Evolutionary conservation across 1,140 invertebrate species (phyloP).

Genomic region (Acyrthosiphon pisum): DNA sequence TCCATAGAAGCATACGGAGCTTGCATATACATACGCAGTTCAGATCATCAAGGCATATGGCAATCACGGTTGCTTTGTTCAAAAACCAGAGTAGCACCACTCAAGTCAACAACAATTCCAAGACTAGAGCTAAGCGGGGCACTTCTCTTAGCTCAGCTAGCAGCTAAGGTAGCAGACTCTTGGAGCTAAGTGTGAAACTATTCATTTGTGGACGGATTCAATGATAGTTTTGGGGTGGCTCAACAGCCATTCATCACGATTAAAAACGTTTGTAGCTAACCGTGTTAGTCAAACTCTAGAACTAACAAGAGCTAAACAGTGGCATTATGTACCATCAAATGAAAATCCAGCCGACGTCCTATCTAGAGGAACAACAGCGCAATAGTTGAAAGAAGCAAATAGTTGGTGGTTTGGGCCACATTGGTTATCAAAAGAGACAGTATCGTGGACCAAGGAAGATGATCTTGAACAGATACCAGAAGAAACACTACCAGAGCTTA

Average conservation of each 20-base stretch:
- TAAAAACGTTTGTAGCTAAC: constrained; percentile 55
- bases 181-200: background rate
- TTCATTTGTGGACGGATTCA: constrained; percentile 37
- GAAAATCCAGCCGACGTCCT: constrained; percentile 62
- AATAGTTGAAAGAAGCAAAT: no score
- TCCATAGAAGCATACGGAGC: background rate
- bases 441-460: no score
- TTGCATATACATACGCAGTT: background rate
- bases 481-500: no score
- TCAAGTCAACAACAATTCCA: no score
- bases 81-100: no score
- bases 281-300: constrained; percentile 41
- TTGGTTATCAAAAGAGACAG: no score
- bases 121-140: no score
- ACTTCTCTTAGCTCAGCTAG: no score
- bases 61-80: no score
- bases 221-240: constrained; percentile 60
- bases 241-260: constrained; percentile 45
- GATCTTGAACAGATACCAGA: no score
- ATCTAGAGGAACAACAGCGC: constrained; percentile 60
- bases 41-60: fast-evolving
- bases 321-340: constrained; percentile 61
- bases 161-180: no score
- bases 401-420: no score
- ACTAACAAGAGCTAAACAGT: constrained; percentile 48